Conservation (phyloP, 2,888 invertebrate species). For the Lissonota sp. region DNA sequence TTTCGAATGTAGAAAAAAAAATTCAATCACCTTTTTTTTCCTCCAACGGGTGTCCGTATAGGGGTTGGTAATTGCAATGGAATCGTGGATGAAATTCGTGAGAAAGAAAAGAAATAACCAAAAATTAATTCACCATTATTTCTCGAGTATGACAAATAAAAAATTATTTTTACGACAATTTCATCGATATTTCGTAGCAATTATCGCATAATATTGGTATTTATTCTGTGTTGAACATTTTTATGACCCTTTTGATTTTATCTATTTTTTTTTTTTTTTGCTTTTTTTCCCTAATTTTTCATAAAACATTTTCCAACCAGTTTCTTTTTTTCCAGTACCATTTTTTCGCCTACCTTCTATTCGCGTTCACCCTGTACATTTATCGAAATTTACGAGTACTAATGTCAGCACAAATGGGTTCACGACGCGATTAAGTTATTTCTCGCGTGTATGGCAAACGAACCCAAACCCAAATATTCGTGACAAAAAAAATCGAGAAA, state of each 20-base stretch:
- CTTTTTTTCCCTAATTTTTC: too few relatives aligned
- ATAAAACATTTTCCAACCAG: background rate
- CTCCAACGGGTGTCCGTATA: slow-evolving; percentile 42
- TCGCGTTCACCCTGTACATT: slow-evolving; percentile 9
- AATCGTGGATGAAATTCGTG: background rate
- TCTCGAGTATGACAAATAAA: background rate
- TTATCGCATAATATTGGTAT: background rate
- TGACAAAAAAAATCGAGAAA: background rate
- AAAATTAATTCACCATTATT: background rate
- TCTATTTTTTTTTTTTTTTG: too few relatives aligned
- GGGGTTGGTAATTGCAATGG: too few relatives aligned
- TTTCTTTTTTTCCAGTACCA: background rate
- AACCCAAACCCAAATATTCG: background rate
- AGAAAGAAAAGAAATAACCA: background rate
- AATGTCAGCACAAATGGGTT: slow-evolving; percentile 25
- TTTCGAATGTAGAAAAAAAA: background rate
- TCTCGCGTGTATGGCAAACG: slow-evolving; percentile 33
- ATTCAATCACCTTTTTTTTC: background rate
- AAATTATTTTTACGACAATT: background rate
- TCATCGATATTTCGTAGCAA: background rate
- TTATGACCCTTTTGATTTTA: background rate
- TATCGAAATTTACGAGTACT: background rate
- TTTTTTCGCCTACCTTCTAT: background rate
- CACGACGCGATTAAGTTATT: slow-evolving; percentile 54
- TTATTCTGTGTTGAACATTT: background rate